These are phyloP conservation scores for Yoshiicerus persimilis DNA, from an alignment of 1,140 invertebrate genomes.

Conservation along the genomic window DNA sequence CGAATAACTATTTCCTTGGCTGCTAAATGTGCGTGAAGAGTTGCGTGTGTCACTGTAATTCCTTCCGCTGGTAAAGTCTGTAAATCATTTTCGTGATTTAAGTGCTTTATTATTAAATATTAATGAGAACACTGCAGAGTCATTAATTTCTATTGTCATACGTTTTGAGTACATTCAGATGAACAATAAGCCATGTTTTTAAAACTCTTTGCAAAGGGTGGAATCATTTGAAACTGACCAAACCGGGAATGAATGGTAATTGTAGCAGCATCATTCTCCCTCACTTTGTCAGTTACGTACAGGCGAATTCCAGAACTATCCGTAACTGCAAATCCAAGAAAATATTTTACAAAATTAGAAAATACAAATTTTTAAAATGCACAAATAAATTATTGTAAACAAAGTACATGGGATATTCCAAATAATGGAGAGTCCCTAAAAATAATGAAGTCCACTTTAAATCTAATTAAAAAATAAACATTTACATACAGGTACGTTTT, in stretches of 20 bases:
- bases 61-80: conserved; percentile 29
- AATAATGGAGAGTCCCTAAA: background rate
- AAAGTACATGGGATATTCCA: background rate
- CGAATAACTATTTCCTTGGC: conserved; percentile 65
- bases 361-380: background rate
- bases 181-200: conserved; percentile 78
- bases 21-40: conserved; percentile 68
- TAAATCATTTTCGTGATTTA: background rate
- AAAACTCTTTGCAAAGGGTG: conserved; percentile 70
- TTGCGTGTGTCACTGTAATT: background rate
- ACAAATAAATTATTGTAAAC: background rate
- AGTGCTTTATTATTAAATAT: background rate
- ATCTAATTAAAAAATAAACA: too few relatives aligned
- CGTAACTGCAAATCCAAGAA: conserved; percentile 57
- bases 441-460: background rate
- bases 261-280: conserved; percentile 75
- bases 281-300: conserved; percentile 69
- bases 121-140: background rate
- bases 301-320: conserved; percentile 80
- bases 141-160: conserved; percentile 53
- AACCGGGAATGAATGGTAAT: conserved; percentile 77
- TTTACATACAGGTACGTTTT: conserved; percentile 50
- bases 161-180: conserved; percentile 72
- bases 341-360: too few relatives aligned
- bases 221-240: conserved; percentile 76